Evolutionary conservation across 2,113 vertebrate species (phyloP), one percentile per base, ranked within the genome.

Genomic region (Myanophis thanlyinensis): DNA sequence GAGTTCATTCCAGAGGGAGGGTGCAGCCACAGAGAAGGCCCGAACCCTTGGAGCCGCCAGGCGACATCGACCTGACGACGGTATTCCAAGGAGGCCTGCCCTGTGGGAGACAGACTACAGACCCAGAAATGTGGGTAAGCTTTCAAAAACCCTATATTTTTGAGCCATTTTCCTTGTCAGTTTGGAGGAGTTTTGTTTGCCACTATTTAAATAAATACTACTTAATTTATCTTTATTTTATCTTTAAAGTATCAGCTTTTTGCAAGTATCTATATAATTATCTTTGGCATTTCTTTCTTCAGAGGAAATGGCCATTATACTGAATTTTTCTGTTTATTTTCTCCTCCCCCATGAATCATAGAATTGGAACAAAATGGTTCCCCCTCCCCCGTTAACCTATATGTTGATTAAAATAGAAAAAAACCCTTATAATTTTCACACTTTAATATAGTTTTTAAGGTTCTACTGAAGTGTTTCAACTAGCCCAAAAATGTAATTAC

Each of bases 401-500:
- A 51, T 53, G 62, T 1, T 90, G 48, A 90, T 90, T 85, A 91
- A 54, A 85, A 44, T 85, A 56, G 40, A 88, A 15, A 54, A 91
- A 54, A 54, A 10, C 18, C 52, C 49, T 40, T 27, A 25, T 20
- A 35, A 47, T 56, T 91, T 85, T 49, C 35, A 91, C 73, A 85
- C 23, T 51, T 85, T 91, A 85, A 91, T 91, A 85, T 18, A 85
- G 12, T 91, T 93, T 46, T 94, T n/a, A 94, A 56, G 88, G 93
- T 47, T 93, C 80, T 67, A 89, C 3, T 90, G 90, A 85, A 93
- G 25, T 93, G 94, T 93, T 92, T 91, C 47, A 88, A 94, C 91
- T 94, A 90, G 92, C 56, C 93, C 73, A 94, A 87, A 93, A 92
- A 67, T 93, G 85, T 89, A 59, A 46, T 91, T 85, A 89, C 86